These are phyloP conservation scores for Ceratotherium simum DNA, from an alignment of 2,113 vertebrate species.

Conservation along the genomic window DNA sequence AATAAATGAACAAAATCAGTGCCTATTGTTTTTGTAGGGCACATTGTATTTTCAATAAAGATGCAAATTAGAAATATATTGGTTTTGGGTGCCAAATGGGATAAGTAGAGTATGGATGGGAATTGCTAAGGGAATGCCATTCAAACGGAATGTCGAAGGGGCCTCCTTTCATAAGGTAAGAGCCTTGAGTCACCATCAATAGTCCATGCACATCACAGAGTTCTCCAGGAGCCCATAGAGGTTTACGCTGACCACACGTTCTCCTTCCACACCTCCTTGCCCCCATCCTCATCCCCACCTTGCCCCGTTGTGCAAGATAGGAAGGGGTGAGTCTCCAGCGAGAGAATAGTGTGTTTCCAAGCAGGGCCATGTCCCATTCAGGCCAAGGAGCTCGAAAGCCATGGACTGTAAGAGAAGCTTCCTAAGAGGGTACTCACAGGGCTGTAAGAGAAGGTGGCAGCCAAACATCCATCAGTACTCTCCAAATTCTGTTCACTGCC, in stretches of 20 bases:
- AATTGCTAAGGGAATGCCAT: constrained; percentile 33
- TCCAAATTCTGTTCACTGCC: neutral
- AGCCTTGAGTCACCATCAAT: neutral
- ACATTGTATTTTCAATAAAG: constrained; percentile 47
- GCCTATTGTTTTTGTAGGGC: neutral
- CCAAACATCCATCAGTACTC: neutral
- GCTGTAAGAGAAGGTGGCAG: neutral
- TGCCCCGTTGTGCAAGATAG: neutral
- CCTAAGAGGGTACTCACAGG: neutral
- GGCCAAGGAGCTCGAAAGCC: neutral
- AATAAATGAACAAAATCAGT: neutral
- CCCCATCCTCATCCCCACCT: neutral
- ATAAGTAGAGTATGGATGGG: neutral
- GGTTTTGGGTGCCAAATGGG: constrained; percentile 11
- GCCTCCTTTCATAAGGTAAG: neutral
- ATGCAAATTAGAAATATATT: neutral
- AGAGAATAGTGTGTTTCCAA: neutral
- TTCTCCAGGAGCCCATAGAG: neutral
- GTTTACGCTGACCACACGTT: neutral
- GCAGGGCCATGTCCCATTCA: neutral
- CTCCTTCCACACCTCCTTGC: neutral
- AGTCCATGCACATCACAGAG: neutral
- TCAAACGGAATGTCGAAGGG: neutral
- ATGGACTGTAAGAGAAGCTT: neutral
- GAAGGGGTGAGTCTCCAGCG: neutral